Percentiles rank a stretch among this genome's conserved stretches.
Conservation (phyloP, 2,888 invertebrate species). For the Drosophila percnosoma region DNA sequence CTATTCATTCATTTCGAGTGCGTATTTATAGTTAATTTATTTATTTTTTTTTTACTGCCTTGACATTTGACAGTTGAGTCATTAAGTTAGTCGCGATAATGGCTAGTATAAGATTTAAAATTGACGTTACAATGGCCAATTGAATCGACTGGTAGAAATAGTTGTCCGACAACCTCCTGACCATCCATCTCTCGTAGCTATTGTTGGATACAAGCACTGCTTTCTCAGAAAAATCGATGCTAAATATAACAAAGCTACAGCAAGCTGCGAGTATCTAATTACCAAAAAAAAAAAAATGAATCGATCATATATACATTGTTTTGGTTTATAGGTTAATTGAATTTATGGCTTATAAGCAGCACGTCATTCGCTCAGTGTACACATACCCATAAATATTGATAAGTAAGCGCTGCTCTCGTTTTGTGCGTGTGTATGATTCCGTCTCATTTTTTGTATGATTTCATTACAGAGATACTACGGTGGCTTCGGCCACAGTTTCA, state of each 20-base stretch:
- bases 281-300: not conserved
- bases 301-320: not conserved
- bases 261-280: not conserved
- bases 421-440: constrained; percentile 21
- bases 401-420: constrained; percentile 22
- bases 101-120: not conserved
- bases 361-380: constrained; percentile 25
- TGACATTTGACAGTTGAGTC: constrained; percentile 56
- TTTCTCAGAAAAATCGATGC: not conserved
- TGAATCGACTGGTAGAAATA: constrained; percentile 6
- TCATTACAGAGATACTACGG: constrained; percentile 19
- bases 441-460: constrained; percentile 59
- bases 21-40: not conserved
- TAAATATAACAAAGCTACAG: no score
- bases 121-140: not conserved
- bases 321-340: not conserved
- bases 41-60: constrained; percentile 1
- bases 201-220: not conserved
- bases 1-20: not conserved
- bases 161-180: not conserved
- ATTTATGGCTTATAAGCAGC: not conserved
- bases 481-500: constrained; percentile 25
- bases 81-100: constrained; percentile 51
- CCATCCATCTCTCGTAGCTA: not conserved
- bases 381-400: constrained; percentile 43